Conservation (phyloP, 2,888 invertebrate genomes). For the Pseudolycoriella hygida region DNA sequence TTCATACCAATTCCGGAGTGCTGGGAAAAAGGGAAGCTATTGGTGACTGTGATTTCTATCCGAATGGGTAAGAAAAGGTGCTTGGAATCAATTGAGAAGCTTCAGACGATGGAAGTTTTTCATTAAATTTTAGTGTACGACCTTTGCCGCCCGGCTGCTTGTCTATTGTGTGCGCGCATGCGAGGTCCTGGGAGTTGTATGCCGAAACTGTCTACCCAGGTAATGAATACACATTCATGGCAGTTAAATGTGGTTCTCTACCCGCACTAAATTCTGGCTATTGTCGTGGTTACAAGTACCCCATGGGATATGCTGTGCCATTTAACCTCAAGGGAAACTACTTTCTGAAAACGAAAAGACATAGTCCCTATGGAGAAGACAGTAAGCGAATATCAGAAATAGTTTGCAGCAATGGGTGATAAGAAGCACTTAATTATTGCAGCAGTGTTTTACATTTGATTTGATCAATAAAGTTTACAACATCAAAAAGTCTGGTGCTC, state of each 20-base stretch:
- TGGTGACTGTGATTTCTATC: background rate
- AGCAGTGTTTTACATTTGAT: no score
- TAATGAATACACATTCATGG: conserved; percentile 19
- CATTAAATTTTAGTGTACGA: background rate
- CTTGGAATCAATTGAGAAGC: no score
- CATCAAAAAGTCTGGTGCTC: no score
- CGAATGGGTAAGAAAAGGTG: background rate
- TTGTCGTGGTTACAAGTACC: conserved; percentile 16
- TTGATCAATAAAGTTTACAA: no score
- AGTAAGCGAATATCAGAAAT: no score
- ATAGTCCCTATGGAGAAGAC: conserved; percentile 17
- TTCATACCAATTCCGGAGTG: background rate
- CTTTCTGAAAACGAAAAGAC: conserved; percentile 20
- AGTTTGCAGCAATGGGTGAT: no score
- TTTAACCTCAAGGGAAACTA: conserved; percentile 20
- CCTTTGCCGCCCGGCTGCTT: conserved; percentile 19
- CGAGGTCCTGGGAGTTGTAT: conserved; percentile 20
- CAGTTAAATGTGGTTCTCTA: conserved; percentile 17
- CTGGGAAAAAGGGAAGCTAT: background rate
- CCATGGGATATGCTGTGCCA: conserved; percentile 23
- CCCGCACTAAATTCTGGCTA: conserved; percentile 15
- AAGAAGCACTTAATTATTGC: no score
- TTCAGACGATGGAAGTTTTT: no score
- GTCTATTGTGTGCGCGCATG: conserved; percentile 19
- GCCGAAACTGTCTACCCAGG: conserved; percentile 21